Evolutionary conservation across 2,113 vertebrate genomes (phyloP), one percentile per base, ranked within the genome.

Genomic region (Forbesichthys papilliferus): DNA sequence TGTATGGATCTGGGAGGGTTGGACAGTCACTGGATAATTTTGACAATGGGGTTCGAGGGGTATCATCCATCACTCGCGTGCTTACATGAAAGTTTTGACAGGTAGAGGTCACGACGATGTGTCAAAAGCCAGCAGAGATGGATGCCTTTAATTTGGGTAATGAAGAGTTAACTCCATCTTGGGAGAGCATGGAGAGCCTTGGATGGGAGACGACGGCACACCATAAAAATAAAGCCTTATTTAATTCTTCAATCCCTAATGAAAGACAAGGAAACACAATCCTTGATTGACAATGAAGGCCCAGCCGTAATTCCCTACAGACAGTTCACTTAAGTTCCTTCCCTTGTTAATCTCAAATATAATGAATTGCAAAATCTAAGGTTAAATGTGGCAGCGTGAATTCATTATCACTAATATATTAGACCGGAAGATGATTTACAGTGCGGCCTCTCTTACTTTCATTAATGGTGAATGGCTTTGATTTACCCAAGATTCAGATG

Each of bases 71-170:
- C 91, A 92, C 89, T 92, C 88, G 87, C 52, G 48, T 66, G 87
- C 89, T 84, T 85, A 84, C 89, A 80, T 79, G 81, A 89, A 91
- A 89, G 86, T 92, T 91, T 86, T 92, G 92, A 94, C 93, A 92
- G 90, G 80, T 89, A 91, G 90, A 93, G 92, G 92, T 93, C 92
- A 92, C 64, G 78, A 76, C 85, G 83, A 85, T 90, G 87, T 89
- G 88, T 89, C 87, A 86, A 82, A 76, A 89, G 85, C 86, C 89
- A 89, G 80, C 78, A 69, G 79, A 92, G 91, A 92, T 93, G 89
- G 91, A 93, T 93, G 91, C 87, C 81, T 91, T 92, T 92, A 87
- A 93, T 93, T 92, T 93, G 91, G 91, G 82, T 91, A 93, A 93
- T 91, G 91, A 92, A 90, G 89, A 90, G 92, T 92, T 93, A 93